Base-by-base conservation (phyloP, 2,888 invertebrate genomes). In the Eledona agricola region DNA sequence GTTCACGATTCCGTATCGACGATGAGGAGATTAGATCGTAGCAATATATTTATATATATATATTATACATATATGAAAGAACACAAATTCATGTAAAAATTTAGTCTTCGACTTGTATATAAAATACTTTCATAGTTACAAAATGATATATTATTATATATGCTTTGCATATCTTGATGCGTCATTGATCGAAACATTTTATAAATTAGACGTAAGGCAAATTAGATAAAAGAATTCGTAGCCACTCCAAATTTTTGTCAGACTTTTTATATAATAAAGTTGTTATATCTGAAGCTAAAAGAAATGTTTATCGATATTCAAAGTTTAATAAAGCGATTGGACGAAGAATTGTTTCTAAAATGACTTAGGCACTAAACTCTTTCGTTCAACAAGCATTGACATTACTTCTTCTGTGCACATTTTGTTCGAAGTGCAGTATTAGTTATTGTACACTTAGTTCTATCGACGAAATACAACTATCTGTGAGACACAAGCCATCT, bases 401-500 rank as follows among this genome's bases (percentile, higher is more conserved):
- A 22, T 19, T 47, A 31, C 17, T 34, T 47, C 35, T 37, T 31
- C 20, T 43, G 43, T 43, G 32, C 23, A 43, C 32, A 43, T 32
- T 31, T 29, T 42, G 22, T 31, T 11, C 6, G 29, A 16, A 26
- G 34, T 34, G 26, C 46, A 46, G 46, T 46, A 46, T 46, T 46
- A 46, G n/a, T 5, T 29, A 15, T 31, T n/a, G n/a, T n/a, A n/a
- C 28, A 22, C 31, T 42, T 34, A 26, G 34, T 46, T 34, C 26
- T 34, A 46, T 34, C 46, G 17, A 32, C 13, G 31, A 47, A 12
- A 40, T 40, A 47, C 57, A 55, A 57, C 51, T 62, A 58, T 65
- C 65, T 65, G 64, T 65, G 65, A 65, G 53, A 54, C 42, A 55
- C 42, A 17, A 31, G 11, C 50, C 62, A 62, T 65, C 65, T 59